These are phyloP conservation scores for Peribatodes rhomboidaria DNA, from an alignment of 2,888 invertebrate species.

Conservation along the genomic window DNA sequence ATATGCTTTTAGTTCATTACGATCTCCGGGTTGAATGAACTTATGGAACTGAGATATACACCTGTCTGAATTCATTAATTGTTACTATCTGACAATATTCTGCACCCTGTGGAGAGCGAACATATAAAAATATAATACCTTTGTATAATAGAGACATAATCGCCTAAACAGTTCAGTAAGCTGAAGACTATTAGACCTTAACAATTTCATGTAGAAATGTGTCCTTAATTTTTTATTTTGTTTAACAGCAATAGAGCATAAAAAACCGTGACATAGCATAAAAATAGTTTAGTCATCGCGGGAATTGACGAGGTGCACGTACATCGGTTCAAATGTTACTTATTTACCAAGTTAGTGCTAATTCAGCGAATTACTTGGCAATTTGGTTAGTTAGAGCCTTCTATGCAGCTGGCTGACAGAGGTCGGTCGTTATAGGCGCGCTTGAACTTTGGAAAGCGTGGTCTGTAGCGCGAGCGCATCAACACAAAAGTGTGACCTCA, in stretches of 20 bases:
- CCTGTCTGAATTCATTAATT: constrained; percentile 25
- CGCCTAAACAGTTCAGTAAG: neutral
- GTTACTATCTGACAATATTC: constrained; percentile 13
- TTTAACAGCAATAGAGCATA: too few species aligned
- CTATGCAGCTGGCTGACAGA: constrained; percentile 31
- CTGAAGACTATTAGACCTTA: neutral
- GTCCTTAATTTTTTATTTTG: neutral
- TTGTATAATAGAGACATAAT: neutral
- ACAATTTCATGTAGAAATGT: neutral
- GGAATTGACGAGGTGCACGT: constrained; percentile 7
- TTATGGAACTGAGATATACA: constrained; percentile 28
- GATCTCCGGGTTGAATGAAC: constrained; percentile 48
- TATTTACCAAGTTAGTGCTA: constrained; percentile 31
- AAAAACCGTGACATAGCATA: constrained; percentile 2
- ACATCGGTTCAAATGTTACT: constrained; percentile 12
- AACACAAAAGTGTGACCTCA: constrained; percentile 82
- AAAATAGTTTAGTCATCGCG: constrained; percentile 18
- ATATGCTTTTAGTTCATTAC: constrained; percentile 27
- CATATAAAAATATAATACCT: neutral
- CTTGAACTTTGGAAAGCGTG: constrained; percentile 65
- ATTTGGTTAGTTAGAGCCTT: constrained; percentile 28
- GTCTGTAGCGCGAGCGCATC: constrained; percentile 73
- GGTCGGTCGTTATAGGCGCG: constrained; percentile 45
- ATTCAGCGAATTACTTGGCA: constrained; percentile 26
- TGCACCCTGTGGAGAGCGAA: constrained; percentile 13